Conservation (phyloP, 35 echinoderm and acorn worm species). For the Heliocidaris erythrogramma region DNA sequence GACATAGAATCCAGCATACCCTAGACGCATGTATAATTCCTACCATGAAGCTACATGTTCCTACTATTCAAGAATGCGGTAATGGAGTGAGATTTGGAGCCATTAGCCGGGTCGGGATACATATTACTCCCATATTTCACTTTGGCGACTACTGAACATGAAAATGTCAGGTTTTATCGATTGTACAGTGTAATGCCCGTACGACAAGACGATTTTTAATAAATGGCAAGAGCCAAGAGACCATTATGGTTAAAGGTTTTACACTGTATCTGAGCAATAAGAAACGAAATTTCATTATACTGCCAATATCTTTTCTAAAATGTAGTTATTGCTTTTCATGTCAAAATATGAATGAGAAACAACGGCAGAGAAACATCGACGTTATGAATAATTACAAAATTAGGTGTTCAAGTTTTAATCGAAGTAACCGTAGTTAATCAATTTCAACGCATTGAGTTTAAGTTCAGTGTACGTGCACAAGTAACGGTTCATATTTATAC, state of each 20-base stretch:
- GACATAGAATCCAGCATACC: neutral
- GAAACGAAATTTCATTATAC: neutral
- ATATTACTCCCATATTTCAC: constrained; percentile 4
- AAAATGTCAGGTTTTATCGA: constrained; percentile 12
- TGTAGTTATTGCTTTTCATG: neutral
- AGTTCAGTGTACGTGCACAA: too few relatives aligned
- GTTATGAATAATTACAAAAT: too few relatives aligned
- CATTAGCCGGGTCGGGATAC: neutral
- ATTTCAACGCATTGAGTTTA: too few relatives aligned
- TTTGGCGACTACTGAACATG: neutral
- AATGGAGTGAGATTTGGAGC: neutral
- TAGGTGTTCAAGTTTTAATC: too few relatives aligned
- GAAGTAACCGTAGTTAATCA: too few relatives aligned
- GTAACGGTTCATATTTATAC: too few relatives aligned
- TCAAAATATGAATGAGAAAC: neutral
- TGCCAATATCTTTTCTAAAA: neutral
- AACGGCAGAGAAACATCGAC: too few relatives aligned
- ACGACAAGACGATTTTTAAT: neutral
- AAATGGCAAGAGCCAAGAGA: neutral
- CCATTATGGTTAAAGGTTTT: neutral
- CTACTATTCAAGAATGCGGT: neutral
- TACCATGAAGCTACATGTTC: too few relatives aligned
- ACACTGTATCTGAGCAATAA: neutral
- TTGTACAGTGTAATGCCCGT: neutral
- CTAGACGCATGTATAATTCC: neutral